Evolutionary conservation across 2,113 vertebrate genomes (phyloP).

Genomic region (Carassius auratus): DNA sequence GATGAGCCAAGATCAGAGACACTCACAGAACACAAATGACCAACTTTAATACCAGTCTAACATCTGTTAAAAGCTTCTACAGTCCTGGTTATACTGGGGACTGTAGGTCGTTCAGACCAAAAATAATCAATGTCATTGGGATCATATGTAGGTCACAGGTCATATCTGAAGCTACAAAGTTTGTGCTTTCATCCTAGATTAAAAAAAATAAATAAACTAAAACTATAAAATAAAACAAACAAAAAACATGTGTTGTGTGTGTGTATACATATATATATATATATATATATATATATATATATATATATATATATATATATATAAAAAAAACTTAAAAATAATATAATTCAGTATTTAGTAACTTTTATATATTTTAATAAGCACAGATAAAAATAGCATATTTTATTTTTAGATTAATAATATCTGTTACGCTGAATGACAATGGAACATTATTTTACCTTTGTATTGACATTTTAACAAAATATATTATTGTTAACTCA

Average conservation of each 20-base stretch:
- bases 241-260: neutral
- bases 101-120: neutral
- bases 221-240: neutral
- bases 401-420: no score
- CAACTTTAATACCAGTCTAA: conserved; percentile 19
- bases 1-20: conserved; percentile 9
- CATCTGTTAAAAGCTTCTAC: neutral
- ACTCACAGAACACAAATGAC: conserved; percentile 31
- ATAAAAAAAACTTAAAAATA: no score
- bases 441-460: neutral
- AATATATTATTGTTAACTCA: neutral
- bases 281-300: no score
- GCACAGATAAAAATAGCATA: neutral
- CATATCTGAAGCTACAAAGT: neutral
- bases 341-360: no score
- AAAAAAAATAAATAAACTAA: neutral
- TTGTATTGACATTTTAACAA: neutral
- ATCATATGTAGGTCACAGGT: neutral
- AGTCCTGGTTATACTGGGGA: neutral
- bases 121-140: neutral
- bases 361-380: neutral
- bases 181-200: neutral
- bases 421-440: neutral
- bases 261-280: no score
- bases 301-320: no score